These are phyloP conservation scores for Cataglyphis hispanica DNA, from an alignment of 1,140 invertebrate species.

Conservation along the genomic window DNA sequence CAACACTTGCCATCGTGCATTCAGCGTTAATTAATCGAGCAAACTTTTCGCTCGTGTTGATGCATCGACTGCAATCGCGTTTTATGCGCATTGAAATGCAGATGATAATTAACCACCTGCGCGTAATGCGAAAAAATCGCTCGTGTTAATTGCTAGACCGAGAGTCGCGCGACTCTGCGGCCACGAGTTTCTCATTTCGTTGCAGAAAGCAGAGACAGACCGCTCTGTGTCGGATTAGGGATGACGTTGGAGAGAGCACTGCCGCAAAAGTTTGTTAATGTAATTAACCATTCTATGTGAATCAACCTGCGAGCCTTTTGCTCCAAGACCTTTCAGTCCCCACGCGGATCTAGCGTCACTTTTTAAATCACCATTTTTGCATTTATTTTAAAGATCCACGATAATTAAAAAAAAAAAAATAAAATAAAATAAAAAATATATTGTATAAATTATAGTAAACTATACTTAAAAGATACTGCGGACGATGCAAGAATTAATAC, in stretches of 20 bases:
- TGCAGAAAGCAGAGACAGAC: constrained; percentile 54
- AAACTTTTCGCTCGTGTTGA: constrained; percentile 57
- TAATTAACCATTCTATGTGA: constrained; percentile 68
- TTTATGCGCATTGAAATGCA: constrained; percentile 47
- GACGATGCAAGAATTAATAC: no score
- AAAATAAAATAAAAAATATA: no score
- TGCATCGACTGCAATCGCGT: constrained; percentile 35
- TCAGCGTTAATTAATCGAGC: constrained; percentile 53
- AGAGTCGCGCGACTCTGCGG: constrained; percentile 37
- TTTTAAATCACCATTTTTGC: constrained; percentile 29
- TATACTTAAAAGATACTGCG: no score
- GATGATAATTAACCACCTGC: constrained; percentile 53
- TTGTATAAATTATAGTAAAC: no score
- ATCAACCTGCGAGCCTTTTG: constrained; percentile 49
- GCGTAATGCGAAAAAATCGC: constrained; percentile 56
- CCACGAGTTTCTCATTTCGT: constrained; percentile 58
- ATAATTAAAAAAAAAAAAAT: no score
- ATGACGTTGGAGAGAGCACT: constrained; percentile 47
- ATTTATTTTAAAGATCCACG: background rate
- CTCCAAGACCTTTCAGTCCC: constrained; percentile 39
- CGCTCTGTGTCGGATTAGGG: constrained; percentile 58
- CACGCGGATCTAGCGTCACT: background rate
- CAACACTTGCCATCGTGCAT: constrained; percentile 25
- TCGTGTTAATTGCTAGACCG: constrained; percentile 51
- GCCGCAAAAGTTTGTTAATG: constrained; percentile 68